Evolutionary conservation across 2,888 invertebrate species (phyloP), one percentile per base, ranked within the genome.

Genomic region (Pristionchus japonicus): DNA sequence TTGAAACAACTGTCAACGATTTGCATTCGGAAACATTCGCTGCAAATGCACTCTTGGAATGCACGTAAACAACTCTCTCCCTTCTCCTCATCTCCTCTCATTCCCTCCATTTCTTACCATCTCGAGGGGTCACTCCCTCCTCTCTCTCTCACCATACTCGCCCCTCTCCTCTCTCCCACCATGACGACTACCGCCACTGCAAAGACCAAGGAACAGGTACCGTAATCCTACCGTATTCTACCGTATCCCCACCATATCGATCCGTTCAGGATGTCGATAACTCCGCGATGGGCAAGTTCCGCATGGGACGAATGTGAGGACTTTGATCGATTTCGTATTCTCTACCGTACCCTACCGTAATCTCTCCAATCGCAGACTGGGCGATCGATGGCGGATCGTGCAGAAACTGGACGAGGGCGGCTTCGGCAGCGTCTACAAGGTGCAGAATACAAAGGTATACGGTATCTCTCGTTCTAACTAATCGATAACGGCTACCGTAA

Each of bases 361-460:
- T n/a, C n/a, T n/a, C n/a, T n/a, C n/a, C n/a, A n/a, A n/a, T n/a
- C n/a, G n/a, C 64, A 85, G 85, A 85, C 37, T 86, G 23, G 86
- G 86, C 31, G 49, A 67, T 3, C 43, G 61, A 47, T 70, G 86
- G 86, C 43, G 49, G 9, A 86, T 86, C 31, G 34, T 86, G 49
- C 43, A 86, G 34, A 52, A 70, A 34, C 23, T 86, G 31, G 86
- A 70, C 27, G 86, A 86, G 40, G 86, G 86, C 20, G 86, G 86
- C 47, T 86, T 70, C 61, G 86, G 86, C 3, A 86, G 40, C 15
- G 86, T 86, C 20, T 86, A 86, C 23, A 86, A 86, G 49, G 86
- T 86, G 49, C 86, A 86, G 86, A 34, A 86, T 34, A 34, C 49
- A 23, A 52, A 86, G 86, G 86, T 86, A n/a, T n/a, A n/a, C n/a